Conservation (phyloP, 2,113 vertebrate genomes). For the Bagarius yarrelli region DNA sequence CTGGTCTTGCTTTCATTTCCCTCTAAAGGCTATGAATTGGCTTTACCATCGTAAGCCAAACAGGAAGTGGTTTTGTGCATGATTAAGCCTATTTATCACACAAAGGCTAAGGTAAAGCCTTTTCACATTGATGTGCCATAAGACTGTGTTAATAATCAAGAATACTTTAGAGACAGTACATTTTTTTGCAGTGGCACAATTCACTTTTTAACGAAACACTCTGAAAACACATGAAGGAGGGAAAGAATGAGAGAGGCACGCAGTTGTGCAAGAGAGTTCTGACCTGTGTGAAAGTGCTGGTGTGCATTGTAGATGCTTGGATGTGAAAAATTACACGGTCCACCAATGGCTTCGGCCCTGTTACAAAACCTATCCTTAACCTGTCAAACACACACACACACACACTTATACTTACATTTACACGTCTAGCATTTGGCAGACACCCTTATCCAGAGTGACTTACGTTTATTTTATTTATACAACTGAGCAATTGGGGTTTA, state of each 20-base stretch:
- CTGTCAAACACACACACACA: conserved; percentile 60
- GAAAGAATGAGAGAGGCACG: neutral
- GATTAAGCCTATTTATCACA: too few relatives aligned
- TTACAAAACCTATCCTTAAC: conserved; percentile 88
- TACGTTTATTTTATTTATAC: too few relatives aligned
- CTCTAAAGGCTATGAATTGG: too few relatives aligned
- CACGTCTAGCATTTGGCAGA: too few relatives aligned
- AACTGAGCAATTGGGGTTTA: too few relatives aligned
- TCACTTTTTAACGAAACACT: neutral
- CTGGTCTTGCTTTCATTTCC: neutral
- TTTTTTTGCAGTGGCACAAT: neutral
- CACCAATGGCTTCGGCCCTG: conserved; percentile 86
- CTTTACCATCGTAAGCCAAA: neutral
- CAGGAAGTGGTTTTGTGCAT: neutral
- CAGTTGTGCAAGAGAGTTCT: conserved; percentile 36
- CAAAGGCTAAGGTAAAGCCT: too few relatives aligned
- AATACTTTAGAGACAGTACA: neutral
- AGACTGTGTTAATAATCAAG: neutral
- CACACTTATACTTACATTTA: neutral
- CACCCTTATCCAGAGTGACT: too few relatives aligned
- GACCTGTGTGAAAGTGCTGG: conserved; percentile 91
- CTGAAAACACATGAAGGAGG: neutral
- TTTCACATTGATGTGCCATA: too few relatives aligned
- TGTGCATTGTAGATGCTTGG: conserved; percentile 86
- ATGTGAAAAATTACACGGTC: conserved; percentile 85